Percentiles rank a stretch among this genome's conserved stretches.
These are phyloP conservation scores for Kryphioiulus occultus DNA, from an alignment of 2,888 invertebrate genomes.

Conservation along the genomic window DNA sequence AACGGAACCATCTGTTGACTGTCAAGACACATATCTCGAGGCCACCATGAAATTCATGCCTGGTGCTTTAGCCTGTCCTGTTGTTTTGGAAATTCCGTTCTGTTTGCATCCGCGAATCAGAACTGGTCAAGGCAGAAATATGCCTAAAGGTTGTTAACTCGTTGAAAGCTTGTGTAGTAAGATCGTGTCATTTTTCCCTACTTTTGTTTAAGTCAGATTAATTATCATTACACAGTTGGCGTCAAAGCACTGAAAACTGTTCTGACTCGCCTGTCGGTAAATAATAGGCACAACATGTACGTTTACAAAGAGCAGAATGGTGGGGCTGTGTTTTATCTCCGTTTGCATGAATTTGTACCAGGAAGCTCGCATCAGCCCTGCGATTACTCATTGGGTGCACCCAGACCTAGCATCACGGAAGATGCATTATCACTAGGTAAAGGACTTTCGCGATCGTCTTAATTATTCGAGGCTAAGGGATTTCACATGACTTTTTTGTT, in stretches of 20 bases:
- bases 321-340: slow-evolving; percentile 61
- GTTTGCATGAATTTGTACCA: slow-evolving; percentile 55
- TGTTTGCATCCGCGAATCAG: slow-evolving; percentile 75
- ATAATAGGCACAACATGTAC: slow-evolving; percentile 78
- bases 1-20: slow-evolving; percentile 49
- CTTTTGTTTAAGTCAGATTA: neutral
- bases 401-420: slow-evolving; percentile 3
- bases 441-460: neutral
- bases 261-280: slow-evolving; percentile 74
- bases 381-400: neutral
- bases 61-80: slow-evolving; percentile 76
- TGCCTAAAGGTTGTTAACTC: slow-evolving; percentile 19
- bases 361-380: neutral
- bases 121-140: slow-evolving; percentile 56
- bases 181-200: neutral
- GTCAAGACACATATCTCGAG: slow-evolving; percentile 60
- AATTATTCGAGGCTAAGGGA: neutral
- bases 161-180: too few relatives aligned
- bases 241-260: slow-evolving; percentile 71
- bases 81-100: slow-evolving; percentile 77
- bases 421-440: neutral
- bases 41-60: slow-evolving; percentile 67
- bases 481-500: neutral
- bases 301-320: slow-evolving; percentile 71
- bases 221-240: slow-evolving; percentile 56